A percentile compares a stretch with the other conserved stretches of the same genome.
phyloP scores from a whole-genome alignment of 2,797 vertebrate genomes.

The Gambusia yucatana region DNA sequence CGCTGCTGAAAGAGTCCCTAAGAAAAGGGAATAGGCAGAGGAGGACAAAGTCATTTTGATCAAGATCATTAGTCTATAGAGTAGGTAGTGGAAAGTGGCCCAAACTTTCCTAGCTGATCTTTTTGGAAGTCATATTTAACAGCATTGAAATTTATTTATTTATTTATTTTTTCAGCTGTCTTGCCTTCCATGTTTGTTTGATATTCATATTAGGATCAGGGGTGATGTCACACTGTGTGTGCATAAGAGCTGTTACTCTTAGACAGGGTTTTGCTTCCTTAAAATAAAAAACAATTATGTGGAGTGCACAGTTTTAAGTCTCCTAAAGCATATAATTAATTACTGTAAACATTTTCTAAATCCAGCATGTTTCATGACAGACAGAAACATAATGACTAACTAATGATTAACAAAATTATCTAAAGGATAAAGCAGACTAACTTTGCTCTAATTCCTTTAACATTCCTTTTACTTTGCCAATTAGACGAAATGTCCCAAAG shows the following conservation, averaged over 20 bases:
- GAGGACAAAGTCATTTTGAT: conserved; percentile 25
- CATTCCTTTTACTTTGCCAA: background rate
- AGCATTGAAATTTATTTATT: background rate
- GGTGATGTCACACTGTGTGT: background rate
- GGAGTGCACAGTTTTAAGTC: background rate
- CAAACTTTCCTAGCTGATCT: background rate
- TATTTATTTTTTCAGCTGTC: background rate
- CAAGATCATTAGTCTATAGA: conserved; percentile 7
- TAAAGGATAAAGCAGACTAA: background rate
- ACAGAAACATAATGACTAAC: too few species aligned
- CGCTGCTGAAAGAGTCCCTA: conserved; percentile 28
- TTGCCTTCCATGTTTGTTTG: background rate
- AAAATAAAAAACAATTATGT: background rate
- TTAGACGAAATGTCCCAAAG: background rate
- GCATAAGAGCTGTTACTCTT: background rate
- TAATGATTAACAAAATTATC: too few species aligned
- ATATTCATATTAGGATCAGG: background rate
- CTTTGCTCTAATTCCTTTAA: background rate
- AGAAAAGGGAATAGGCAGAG: conserved; percentile 24
- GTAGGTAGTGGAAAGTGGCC: background rate
- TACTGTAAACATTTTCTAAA: background rate
- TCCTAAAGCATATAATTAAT: background rate
- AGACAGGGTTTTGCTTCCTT: background rate
- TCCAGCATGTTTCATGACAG: background rate
- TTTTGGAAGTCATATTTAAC: background rate